Conservation (phyloP, 2,113 vertebrate genomes). For the Heptranchias perlo region DNA sequence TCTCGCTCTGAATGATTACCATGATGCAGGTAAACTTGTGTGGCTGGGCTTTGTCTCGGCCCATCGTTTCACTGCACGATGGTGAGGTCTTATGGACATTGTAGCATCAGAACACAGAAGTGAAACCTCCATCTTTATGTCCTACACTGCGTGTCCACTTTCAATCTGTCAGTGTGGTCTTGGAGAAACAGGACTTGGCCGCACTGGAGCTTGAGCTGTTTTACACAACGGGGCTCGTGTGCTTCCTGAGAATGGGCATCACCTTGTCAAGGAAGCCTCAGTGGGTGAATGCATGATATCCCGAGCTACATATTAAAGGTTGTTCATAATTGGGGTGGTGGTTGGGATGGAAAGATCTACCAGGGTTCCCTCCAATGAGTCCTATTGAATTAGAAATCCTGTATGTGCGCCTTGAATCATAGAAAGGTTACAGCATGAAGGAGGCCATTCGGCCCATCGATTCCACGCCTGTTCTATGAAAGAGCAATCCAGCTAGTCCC, state of each 20-base stretch:
- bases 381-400: not conserved
- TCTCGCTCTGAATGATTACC: not conserved
- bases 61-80: not conserved
- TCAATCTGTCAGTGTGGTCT: not conserved
- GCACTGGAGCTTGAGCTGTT: not conserved
- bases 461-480: too few relatives aligned
- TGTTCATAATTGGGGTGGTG: not conserved
- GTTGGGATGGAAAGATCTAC: not conserved
- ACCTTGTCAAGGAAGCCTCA: not conserved
- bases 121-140: not conserved
- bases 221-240: not conserved
- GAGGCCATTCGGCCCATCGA: too few relatives aligned
- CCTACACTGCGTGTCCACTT: not conserved
- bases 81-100: not conserved
- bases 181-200: not conserved
- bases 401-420: too few relatives aligned
- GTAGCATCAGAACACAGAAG: not conserved
- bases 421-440: too few relatives aligned
- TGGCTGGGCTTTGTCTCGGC: not conserved
- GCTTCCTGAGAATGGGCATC: not conserved
- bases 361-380: not conserved
- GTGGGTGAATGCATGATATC: not conserved
- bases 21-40: too few relatives aligned
- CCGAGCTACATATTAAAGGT: not conserved
- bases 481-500: too few relatives aligned